Conservation (phyloP, 2,888 invertebrate species). For the Orthonychiurus folsomi region DNA sequence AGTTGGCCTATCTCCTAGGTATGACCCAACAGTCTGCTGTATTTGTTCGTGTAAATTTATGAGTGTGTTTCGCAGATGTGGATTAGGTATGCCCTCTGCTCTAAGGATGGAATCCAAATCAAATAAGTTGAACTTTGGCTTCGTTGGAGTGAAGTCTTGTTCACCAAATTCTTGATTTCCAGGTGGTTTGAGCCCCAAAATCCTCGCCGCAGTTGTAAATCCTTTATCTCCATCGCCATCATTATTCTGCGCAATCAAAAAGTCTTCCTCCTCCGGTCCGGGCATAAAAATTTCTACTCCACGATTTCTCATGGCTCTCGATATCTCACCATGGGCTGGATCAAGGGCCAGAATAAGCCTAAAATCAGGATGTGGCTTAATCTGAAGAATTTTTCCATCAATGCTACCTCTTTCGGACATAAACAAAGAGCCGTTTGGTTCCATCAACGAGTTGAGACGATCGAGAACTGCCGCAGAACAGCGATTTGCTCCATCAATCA, state of each 20-base stretch:
- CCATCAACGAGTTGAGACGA: conserved; percentile 87
- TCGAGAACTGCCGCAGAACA: conserved; percentile 95
- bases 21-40: conserved; percentile 26
- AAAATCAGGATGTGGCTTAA: conserved; percentile 81
- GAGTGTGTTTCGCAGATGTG: conserved; percentile 24
- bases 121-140: conserved; percentile 30
- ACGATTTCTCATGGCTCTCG: conserved; percentile 95
- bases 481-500: conserved; percentile 87
- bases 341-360: conserved; percentile 91
- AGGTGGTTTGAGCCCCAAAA: conserved; percentile 16
- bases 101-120: conserved; percentile 30
- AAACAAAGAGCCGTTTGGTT: conserved; percentile 78
- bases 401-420: conserved; percentile 80
- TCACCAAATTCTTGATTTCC: not conserved
- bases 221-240: conserved; percentile 2
- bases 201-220: conserved; percentile 5
- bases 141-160: not conserved
- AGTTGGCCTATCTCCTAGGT: conserved; percentile 7
- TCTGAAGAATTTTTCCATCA: conserved; percentile 60
- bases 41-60: conserved; percentile 33
- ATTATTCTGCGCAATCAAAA: too few relatives aligned
- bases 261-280: conserved; percentile 15
- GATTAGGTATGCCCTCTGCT: conserved; percentile 28
- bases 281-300: conserved; percentile 79
- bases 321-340: conserved; percentile 89